Evolutionary conservation across 2,113 vertebrate species (phyloP).

Genomic region (Butastur rufipennis): DNA sequence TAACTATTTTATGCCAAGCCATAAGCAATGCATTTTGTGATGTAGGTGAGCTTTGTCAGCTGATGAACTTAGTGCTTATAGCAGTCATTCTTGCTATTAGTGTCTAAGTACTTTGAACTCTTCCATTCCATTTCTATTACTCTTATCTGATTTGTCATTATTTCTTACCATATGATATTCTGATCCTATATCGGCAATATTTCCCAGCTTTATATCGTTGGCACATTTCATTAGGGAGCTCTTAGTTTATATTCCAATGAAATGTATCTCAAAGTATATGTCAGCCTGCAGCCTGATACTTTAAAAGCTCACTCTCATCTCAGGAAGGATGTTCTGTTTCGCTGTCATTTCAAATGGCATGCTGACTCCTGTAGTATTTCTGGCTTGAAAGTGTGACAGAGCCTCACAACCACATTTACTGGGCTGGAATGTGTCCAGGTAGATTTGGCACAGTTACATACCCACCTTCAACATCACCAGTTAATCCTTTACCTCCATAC

Average conservation of each 20-base stretch:
- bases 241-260: not conserved
- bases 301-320: slow-evolving; percentile 4
- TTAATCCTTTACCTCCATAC: not conserved
- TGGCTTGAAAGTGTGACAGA: not conserved
- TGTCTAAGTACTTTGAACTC: not conserved
- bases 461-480: not conserved
- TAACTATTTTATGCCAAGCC: not conserved
- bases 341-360: not conserved
- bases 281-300: not conserved
- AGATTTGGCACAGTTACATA: not conserved
- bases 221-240: slow-evolving; percentile 28
- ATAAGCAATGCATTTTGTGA: not conserved
- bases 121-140: not conserved
- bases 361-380: not conserved
- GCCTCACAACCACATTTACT: not conserved
- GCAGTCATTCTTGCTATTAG: not conserved
- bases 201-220: not conserved
- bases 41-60: not conserved
- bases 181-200: not conserved
- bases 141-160: not conserved
- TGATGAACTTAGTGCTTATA: not conserved
- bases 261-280: not conserved
- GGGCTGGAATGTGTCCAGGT: not conserved
- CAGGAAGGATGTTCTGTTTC: not conserved
- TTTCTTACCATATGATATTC: not conserved